Percentiles rank a stretch among this genome's conserved stretches.
phyloP scores from a whole-genome alignment of 2,113 vertebrate genomes.

The Fregetta grallaria region DNA sequence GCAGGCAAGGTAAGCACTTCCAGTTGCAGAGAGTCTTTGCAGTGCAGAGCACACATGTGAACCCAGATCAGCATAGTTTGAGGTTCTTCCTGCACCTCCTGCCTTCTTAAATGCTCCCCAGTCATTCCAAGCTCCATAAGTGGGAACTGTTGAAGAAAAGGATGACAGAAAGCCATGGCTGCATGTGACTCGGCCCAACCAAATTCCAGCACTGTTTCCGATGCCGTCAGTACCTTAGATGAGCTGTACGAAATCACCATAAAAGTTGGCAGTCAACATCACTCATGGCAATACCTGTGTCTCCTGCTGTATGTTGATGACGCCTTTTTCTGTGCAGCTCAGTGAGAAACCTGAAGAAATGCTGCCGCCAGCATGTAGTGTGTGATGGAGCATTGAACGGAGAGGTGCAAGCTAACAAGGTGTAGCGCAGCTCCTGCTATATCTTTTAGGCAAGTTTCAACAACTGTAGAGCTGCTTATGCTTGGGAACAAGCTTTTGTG shows the following conservation, averaged over 20 bases:
- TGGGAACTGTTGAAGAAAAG: not conserved
- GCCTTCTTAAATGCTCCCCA: not conserved
- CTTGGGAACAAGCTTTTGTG: not conserved
- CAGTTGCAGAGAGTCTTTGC: not conserved
- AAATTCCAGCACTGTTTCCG: not conserved
- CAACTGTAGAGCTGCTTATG: not conserved
- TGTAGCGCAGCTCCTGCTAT: fast-evolving
- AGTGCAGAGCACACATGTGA: not conserved
- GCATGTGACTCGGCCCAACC: not conserved
- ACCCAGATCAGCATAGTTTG: not conserved
- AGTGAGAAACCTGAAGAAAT: not conserved
- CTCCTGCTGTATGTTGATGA: not conserved
- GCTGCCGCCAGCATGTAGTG: not conserved
- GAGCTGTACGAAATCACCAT: not conserved
- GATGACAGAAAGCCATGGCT: not conserved
- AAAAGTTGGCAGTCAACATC: not conserved
- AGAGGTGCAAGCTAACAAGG: not conserved
- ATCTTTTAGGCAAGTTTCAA: not conserved
- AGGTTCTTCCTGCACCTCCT: not conserved
- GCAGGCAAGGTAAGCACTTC: not conserved
- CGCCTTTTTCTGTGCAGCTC: not conserved
- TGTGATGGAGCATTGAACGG: not conserved
- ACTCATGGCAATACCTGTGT: not conserved
- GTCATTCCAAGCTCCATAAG: not conserved
- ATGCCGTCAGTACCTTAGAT: not conserved